Percentiles rank a stretch among this genome's conserved stretches.
These are phyloP conservation scores for Mus spretus DNA, from an alignment of 2,797 vertebrate genomes.

Conservation along the genomic window DNA sequence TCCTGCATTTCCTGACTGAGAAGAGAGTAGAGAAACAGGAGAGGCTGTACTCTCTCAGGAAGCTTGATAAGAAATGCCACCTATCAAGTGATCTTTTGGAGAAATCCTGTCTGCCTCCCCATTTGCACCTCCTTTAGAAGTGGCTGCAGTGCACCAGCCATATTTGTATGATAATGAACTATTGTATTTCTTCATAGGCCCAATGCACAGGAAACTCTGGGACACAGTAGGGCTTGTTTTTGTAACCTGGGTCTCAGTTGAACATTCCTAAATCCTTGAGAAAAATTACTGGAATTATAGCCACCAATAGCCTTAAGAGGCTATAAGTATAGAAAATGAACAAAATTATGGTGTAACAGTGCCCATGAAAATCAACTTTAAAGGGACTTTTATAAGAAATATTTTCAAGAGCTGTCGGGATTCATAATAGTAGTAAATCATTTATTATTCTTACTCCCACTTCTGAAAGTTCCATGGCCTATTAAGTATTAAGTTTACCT, in stretches of 20 bases:
- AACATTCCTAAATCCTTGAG: background rate
- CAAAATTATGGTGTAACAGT: slow-evolving; percentile 1
- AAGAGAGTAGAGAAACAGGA: background rate
- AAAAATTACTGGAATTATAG: background rate
- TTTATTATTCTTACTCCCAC: background rate
- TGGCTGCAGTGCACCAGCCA: background rate
- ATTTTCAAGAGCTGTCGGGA: background rate
- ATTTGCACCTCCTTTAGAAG: background rate
- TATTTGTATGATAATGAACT: background rate
- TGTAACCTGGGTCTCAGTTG: background rate
- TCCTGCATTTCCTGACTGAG: background rate
- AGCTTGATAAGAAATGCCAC: background rate
- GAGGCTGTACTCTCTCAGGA: background rate
- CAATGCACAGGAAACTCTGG: background rate
- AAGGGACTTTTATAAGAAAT: background rate
- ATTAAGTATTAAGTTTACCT: background rate
- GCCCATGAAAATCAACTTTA: background rate
- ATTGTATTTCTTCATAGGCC: background rate
- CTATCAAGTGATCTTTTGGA: background rate
- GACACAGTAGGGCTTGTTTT: background rate
- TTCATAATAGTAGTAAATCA: background rate
- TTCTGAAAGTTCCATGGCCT: background rate
- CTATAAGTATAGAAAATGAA: background rate
- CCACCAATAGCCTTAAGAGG: background rate
- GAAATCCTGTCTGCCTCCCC: background rate